Percentiles rank a stretch among this genome's conserved stretches.
These are phyloP conservation scores for Aurelia sp. DNA, from an alignment of 30 jellyfish, hydroid and myxozoan species.

Conservation along the genomic window DNA sequence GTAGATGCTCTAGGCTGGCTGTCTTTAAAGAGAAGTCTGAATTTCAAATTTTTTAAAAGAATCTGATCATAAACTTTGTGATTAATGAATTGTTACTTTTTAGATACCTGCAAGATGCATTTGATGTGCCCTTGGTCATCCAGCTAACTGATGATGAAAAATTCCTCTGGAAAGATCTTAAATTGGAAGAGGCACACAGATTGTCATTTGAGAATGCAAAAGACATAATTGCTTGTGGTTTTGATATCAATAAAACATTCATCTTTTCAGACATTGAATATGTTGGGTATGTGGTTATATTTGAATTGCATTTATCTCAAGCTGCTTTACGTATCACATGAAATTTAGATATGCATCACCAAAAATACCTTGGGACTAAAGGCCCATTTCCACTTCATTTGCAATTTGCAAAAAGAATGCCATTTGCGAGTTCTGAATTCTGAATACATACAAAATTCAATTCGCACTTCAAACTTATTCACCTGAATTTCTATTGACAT, in stretches of 20 bases:
- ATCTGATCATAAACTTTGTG: too few species aligned
- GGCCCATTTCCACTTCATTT: too few species aligned
- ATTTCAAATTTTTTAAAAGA: too few species aligned
- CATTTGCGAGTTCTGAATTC: too few species aligned
- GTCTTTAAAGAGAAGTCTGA: too few species aligned
- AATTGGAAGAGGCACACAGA: constrained; percentile 95
- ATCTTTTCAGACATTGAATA: constrained; percentile 96
- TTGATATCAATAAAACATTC: constrained; percentile 94
- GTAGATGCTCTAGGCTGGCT: too few species aligned
- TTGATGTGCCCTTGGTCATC: constrained; percentile 95
- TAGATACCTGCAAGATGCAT: constrained; percentile 98
- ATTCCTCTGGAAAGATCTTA: constrained; percentile 86
- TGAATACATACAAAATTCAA: too few species aligned
- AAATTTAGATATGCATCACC: neutral
- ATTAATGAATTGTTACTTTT: neutral
- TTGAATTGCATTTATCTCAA: too few species aligned
- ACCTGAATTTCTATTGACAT: too few species aligned
- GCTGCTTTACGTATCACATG: neutral
- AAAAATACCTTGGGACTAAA: too few species aligned
- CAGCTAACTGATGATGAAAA: constrained; percentile 99
- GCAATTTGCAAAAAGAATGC: too few species aligned
- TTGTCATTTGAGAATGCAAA: constrained; percentile 89
- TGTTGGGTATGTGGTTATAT: constrained; percentile 77
- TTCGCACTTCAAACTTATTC: too few species aligned
- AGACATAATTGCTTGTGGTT: constrained; percentile 99